These are phyloP conservation scores for Dermatemys mawii DNA, from an alignment of 2,113 vertebrate species.

Conservation along the genomic window DNA sequence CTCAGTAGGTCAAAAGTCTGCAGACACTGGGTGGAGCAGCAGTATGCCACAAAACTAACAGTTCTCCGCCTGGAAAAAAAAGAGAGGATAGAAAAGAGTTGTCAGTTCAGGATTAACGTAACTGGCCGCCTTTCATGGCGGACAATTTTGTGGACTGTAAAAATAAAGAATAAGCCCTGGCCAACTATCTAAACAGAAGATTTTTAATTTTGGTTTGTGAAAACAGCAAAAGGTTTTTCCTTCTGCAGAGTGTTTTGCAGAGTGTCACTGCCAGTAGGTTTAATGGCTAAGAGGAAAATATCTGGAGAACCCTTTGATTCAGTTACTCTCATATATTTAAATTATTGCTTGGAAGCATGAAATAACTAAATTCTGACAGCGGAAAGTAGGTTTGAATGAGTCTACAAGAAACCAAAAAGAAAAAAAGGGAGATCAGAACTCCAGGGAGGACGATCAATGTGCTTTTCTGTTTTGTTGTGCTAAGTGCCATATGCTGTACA, in stretches of 20 bases:
- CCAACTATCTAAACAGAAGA: background rate
- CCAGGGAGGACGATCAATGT: background rate
- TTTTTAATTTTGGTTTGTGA: background rate
- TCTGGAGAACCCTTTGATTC: conserved; percentile 19
- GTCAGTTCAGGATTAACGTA: conserved; percentile 62
- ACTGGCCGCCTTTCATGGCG: conserved; percentile 26
- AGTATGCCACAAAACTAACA: conserved; percentile 96
- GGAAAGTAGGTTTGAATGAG: background rate
- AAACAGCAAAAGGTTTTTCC: conserved; percentile 31
- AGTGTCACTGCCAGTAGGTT: conserved; percentile 18
- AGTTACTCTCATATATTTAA: conserved; percentile 2
- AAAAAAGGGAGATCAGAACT: background rate
- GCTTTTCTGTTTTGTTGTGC: background rate
- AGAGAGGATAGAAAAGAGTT: background rate
- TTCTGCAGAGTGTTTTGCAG: conserved; percentile 15
- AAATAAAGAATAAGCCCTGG: conserved; percentile 19
- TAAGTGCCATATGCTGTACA: background rate
- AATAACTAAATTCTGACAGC: conserved; percentile 8
- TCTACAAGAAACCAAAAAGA: background rate
- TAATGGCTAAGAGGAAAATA: conserved; percentile 40
- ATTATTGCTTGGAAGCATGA: conserved; percentile 28
- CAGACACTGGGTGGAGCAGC: conserved; percentile 95
- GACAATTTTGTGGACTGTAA: conserved; percentile 46
- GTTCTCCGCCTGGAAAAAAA: conserved; percentile 83
- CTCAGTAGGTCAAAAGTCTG: conserved; percentile 93